These are phyloP conservation scores for Pandemis cinnamomeana DNA, from an alignment of 2,888 invertebrate species.

Conservation along the genomic window DNA sequence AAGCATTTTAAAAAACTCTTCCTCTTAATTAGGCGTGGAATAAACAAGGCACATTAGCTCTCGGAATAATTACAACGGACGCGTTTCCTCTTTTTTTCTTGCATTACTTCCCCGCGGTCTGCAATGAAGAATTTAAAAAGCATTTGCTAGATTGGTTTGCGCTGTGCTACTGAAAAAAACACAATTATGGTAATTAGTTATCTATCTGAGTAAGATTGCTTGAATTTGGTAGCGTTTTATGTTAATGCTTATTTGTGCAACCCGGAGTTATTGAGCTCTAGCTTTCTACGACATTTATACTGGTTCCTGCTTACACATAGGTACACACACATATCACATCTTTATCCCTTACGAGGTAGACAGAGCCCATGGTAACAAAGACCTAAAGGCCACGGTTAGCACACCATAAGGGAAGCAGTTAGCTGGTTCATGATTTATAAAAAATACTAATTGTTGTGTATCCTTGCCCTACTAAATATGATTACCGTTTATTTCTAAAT, in stretches of 20 bases:
- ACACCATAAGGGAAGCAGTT: no score
- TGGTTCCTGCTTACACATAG: neutral
- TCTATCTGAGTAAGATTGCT: constrained; percentile 43
- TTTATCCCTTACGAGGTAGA: no score
- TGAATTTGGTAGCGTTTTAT: constrained; percentile 29
- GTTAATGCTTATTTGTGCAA: constrained; percentile 1
- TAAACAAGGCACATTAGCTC: constrained; percentile 83
- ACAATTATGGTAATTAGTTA: constrained; percentile 42
- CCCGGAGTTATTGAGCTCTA: neutral
- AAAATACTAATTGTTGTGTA: neutral
- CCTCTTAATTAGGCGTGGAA: constrained; percentile 82
- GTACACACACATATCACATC: no score
- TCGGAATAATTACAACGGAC: constrained; percentile 78
- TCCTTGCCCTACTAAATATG: neutral
- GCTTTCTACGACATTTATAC: neutral
- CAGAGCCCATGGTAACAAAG: no score
- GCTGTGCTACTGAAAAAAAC: constrained; percentile 60
- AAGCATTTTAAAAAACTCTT: constrained; percentile 75
- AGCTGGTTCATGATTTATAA: neutral
- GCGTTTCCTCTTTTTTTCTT: constrained; percentile 59
- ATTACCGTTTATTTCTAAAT: neutral
- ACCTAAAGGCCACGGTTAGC: no score
- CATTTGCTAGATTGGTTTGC: constrained; percentile 78
- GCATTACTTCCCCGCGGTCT: constrained; percentile 67
- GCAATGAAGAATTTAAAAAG: constrained; percentile 78